Evolutionary conservation across 2,797 vertebrate species (phyloP).

Genomic region (Taeniopygia guttata): DNA sequence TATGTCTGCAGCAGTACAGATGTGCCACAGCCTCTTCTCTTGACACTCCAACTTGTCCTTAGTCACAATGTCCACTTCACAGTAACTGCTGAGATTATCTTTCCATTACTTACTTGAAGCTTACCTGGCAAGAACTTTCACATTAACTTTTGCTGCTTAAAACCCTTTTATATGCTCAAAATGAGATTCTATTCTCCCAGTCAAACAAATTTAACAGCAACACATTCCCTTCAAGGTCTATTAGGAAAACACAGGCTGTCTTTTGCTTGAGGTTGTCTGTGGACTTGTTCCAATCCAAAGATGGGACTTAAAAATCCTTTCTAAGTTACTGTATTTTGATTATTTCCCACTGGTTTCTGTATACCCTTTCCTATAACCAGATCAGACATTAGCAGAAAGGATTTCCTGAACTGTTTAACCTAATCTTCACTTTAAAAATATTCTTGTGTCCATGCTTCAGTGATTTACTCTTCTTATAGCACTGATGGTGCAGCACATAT

Average conservation of each 20-base stretch:
- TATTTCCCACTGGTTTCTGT: not conserved
- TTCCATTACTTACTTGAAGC: not conserved
- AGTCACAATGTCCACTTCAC: not conserved
- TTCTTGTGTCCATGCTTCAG: not conserved
- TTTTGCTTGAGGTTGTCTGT: not conserved
- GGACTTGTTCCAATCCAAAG: not conserved
- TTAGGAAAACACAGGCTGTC: not conserved
- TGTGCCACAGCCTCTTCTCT: not conserved
- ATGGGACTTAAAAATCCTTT: not conserved
- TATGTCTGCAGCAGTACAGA: not conserved
- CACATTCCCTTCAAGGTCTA: not conserved
- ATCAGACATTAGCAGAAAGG: not conserved
- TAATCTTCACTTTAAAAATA: not conserved
- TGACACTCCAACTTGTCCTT: not conserved
- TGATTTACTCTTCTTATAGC: not conserved
- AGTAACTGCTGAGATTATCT: not conserved
- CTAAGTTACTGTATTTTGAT: not conserved
- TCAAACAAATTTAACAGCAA: not conserved
- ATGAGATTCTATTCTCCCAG: not conserved
- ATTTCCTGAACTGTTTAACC: not conserved
- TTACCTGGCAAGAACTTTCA: not conserved
- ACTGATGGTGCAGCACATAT: not conserved
- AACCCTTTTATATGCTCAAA: not conserved
- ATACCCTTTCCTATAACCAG: not conserved
- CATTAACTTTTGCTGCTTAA: not conserved